phyloP scores from a whole-genome alignment of 2,113 vertebrate species.

The Cygnus atratus region DNA sequence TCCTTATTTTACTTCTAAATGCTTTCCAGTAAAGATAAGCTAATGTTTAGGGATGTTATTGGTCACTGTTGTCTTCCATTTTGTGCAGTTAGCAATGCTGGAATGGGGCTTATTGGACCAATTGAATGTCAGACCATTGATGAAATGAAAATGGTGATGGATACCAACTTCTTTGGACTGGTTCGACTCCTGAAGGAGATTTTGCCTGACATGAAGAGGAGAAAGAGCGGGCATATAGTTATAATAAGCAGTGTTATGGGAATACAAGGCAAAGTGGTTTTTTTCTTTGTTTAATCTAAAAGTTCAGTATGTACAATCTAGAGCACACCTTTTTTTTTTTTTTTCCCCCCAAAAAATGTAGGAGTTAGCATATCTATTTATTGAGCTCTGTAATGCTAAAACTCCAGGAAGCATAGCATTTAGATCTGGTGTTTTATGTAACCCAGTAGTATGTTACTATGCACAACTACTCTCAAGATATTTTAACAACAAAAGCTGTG shows the following conservation, averaged over 20 bases:
- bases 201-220: constrained; percentile 87
- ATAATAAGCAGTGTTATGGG: constrained; percentile 91
- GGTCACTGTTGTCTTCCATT: neutral
- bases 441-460: neutral
- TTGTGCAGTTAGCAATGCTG: constrained; percentile 85
- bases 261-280: constrained; percentile 79
- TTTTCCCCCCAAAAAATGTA: neutral
- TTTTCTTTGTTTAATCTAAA: neutral
- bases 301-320: neutral
- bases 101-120: constrained; percentile 86
- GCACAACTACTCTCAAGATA: neutral
- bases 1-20: neutral
- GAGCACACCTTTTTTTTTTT: neutral
- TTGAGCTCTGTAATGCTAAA: neutral
- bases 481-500: neutral
- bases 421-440: neutral
- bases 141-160: constrained; percentile 88
- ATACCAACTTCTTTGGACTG: constrained; percentile 89
- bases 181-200: constrained; percentile 85
- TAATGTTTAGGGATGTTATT: neutral
- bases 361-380: neutral
- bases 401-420: neutral
- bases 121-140: constrained; percentile 86
- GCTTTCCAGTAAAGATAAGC: neutral
- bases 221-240: constrained; percentile 85